A percentile compares a stretch with the other conserved stretches of the same genome.
These are phyloP conservation scores for Malacoctenus gilli DNA, from an alignment of 2,797 vertebrate species.

Conservation along the genomic window DNA sequence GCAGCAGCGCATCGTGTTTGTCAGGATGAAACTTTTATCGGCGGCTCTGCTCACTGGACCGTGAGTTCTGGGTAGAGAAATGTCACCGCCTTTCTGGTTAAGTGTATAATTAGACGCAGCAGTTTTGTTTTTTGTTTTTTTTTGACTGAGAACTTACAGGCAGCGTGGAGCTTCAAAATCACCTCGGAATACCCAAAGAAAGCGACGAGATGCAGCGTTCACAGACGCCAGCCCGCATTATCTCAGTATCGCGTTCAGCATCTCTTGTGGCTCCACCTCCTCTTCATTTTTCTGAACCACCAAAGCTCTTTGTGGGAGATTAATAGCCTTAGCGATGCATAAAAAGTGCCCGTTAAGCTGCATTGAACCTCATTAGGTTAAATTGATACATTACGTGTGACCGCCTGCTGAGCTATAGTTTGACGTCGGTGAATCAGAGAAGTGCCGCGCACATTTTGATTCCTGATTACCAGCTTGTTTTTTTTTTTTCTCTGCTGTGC, in stretches of 20 bases:
- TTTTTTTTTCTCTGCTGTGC: conserved; percentile 15
- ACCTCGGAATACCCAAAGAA: too few relatives aligned
- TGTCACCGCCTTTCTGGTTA: conserved; percentile 43
- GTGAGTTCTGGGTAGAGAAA: conserved; percentile 48
- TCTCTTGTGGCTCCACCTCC: background rate
- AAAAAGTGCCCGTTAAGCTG: conserved; percentile 9
- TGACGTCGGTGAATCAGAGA: conserved; percentile 31
- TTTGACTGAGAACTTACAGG: conserved; percentile 32
- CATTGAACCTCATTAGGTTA: conserved; percentile 3
- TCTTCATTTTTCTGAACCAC: background rate
- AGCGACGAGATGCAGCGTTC: too few relatives aligned
- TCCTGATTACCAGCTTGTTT: conserved; percentile 31
- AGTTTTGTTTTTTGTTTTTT: too few relatives aligned
- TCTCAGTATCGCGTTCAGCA: background rate
- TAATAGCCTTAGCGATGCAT: background rate
- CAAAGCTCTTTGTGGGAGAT: background rate
- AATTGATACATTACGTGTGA: conserved; percentile 22
- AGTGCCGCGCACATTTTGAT: conserved; percentile 38
- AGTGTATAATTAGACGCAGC: conserved; percentile 44
- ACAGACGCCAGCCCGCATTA: too few relatives aligned
- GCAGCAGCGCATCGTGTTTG: conserved; percentile 44
- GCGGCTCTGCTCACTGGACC: conserved; percentile 45
- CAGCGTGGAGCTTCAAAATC: conserved; percentile 10
- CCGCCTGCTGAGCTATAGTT: conserved; percentile 24
- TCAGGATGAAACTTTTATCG: conserved; percentile 51